A percentile compares a stretch with the other conserved stretches of the same genome.
phyloP scores from a whole-genome alignment of 2,888 invertebrate species.

The Spilarctia lutea region DNA sequence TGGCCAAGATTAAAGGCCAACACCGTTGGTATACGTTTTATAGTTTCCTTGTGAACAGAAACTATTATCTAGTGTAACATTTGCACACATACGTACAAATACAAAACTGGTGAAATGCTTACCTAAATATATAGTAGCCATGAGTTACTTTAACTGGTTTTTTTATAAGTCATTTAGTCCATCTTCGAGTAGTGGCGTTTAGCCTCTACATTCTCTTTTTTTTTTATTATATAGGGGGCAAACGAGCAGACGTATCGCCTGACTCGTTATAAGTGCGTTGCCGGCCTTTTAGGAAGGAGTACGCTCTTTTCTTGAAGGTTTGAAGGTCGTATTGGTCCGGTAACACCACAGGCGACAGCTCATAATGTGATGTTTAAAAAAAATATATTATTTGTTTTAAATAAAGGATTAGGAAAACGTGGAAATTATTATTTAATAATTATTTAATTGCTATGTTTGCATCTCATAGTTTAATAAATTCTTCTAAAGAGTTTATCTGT shows the following conservation, averaged over 20 bases:
- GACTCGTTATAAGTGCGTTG: too few relatives aligned
- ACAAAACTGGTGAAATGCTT: neutral
- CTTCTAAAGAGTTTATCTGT: neutral
- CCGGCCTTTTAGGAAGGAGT: too few relatives aligned
- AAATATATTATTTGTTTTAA: neutral
- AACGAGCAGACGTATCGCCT: too few relatives aligned
- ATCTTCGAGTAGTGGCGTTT: neutral
- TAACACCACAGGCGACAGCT: too few relatives aligned
- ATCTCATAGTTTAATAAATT: neutral
- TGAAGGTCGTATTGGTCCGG: too few relatives aligned
- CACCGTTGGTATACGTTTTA: constrained; percentile 3
- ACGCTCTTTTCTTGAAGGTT: too few relatives aligned
- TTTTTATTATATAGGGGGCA: too few relatives aligned
- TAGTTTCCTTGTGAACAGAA: neutral
- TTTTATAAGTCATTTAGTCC: neutral
- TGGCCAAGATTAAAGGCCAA: constrained; percentile 50
- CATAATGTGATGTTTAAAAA: neutral
- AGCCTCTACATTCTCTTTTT: neutral
- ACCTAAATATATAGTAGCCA: neutral
- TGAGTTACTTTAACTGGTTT: neutral
- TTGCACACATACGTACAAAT: neutral
- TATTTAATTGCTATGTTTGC: neutral
- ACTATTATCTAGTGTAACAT: neutral
- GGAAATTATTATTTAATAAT: neutral
- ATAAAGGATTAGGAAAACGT: neutral